Base-by-base conservation (phyloP, 2,888 invertebrate species). In the Andrena praecox region DNA sequence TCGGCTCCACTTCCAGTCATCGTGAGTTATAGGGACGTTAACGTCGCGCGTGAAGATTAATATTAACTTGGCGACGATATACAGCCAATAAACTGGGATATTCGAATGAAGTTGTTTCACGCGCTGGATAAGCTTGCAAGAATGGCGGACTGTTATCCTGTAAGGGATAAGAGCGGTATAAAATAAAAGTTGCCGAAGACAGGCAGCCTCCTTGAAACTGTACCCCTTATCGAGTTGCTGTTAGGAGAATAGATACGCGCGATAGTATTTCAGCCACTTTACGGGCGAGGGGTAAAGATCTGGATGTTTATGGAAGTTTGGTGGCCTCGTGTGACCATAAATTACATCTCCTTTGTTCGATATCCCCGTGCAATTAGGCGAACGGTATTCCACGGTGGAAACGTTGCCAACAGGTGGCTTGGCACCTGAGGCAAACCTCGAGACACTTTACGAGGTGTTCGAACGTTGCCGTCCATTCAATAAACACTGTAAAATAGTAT, bases 1-100 rank as follows among this genome's bases (percentile, higher is more conserved):
- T 78, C 84, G 52, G 33, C n/a, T 52, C 24, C 8, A 10, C 24
- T 71, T 63, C 56, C 62, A 52, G 29, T 64, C 63, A 69, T 62
- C 72, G 66, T 62, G 42, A 59, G 50, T 78, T 73, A 69, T 59
- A 35, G 62, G 35, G 31, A 62, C 69, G 50, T 77, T 52, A 71
- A 62, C 16, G 73, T 77, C 68, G 0, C 8, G n/a, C 12, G 1
- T 27, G 20, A 20, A 59, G 66, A 74, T 74, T 63, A 77, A 77
- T 71, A 35, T 71, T 59, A 82, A 70, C 77, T 7, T 52, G 8
- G 1, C 12, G 2, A 16, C 31, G 72, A 76, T 64, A 76, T 33
- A 67, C 29, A 10, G 56, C 29, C 24, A 48, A 54, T 80, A 56
- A 69, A 67, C 4, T 12, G 66, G 2, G 24, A 10, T 33, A 29